Base-by-base conservation (phyloP, 2,888 invertebrate species). In the Amiota mariae region DNA sequence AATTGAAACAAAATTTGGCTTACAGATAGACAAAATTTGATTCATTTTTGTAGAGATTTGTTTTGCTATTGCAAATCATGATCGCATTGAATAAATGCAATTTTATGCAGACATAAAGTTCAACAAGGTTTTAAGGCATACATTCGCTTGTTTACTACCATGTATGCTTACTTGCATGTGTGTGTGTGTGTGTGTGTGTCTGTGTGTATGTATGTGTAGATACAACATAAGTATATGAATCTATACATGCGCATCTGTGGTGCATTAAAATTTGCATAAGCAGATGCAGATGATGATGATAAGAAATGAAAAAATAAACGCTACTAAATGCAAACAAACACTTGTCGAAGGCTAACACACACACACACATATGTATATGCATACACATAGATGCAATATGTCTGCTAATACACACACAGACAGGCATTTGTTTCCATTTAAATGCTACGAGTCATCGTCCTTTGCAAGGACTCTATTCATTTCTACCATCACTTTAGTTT, bases 211-310 rank as follows among this genome's bases (percentile, higher is more conserved):
- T n/a, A n/a, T n/a, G n/a, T n/a, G 36, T 36, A 36, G 36, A 36
- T 6, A 36, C 8, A 36, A 36, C 36, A 2, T 36, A 36, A 0
- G 6, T 36, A 6, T 36, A 36, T 2, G 6, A 24, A 24, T 36
- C 36, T 36, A 36, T 36, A 12, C 59, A 18, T 15, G 11, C 20
- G 24, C 67, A 68, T 51, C 36, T 36, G 36, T 68, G 67, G 67
- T 54, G 47, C 51, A 68, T 68, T 68, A 68, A 68, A 68, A 54
- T 68, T 68, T 68, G 67, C 67, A 68, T 51, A 68, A 20, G 36
- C 36, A 36, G 36, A 36, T 36, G 36, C 36, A 36, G 36, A 36
- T 36, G 36, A 36, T 36, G 36, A 36, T 36, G 36, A 36, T 36
- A 36, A 36, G 36, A 36, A 36, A 36, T 36, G 24, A 51, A 68